phyloP scores from a whole-genome alignment of 2,797 vertebrate species.

The Pelodytes ibericus region DNA sequence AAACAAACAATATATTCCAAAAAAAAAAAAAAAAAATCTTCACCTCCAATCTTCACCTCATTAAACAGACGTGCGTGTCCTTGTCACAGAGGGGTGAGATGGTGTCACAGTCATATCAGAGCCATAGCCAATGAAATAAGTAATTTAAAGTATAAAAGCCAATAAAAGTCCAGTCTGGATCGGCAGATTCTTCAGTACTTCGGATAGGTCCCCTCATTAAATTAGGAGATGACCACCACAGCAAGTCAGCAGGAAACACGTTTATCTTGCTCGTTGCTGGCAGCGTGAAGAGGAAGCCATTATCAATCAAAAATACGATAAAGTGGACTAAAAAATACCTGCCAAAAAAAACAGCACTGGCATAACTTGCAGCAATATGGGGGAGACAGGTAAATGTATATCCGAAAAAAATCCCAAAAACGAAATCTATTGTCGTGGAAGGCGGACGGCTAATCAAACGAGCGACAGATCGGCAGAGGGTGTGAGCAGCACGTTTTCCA shows the following conservation, averaged over 20 bases:
- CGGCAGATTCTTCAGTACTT: neutral
- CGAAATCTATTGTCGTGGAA: too few species aligned
- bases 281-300: neutral
- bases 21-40: slow-evolving; percentile 70
- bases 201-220: slow-evolving; percentile 30
- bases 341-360: neutral
- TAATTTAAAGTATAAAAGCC: neutral
- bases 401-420: neutral
- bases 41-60: slow-evolving; percentile 89
- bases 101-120: slow-evolving; percentile 8
- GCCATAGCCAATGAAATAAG: neutral
- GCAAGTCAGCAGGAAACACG: neutral
- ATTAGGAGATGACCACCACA: neutral
- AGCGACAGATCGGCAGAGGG: neutral
- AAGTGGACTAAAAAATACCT: neutral
- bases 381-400: neutral
- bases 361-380: neutral
- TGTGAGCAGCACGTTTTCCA: neutral
- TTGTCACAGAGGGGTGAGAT: neutral
- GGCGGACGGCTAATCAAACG: neutral
- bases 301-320: neutral
- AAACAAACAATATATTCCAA: neutral
- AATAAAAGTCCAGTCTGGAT: neutral
- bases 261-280: neutral
- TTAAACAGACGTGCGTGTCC: slow-evolving; percentile 74